phyloP scores from a whole-genome alignment of 2,113 vertebrate species.

The Tylochromis polylepis region DNA sequence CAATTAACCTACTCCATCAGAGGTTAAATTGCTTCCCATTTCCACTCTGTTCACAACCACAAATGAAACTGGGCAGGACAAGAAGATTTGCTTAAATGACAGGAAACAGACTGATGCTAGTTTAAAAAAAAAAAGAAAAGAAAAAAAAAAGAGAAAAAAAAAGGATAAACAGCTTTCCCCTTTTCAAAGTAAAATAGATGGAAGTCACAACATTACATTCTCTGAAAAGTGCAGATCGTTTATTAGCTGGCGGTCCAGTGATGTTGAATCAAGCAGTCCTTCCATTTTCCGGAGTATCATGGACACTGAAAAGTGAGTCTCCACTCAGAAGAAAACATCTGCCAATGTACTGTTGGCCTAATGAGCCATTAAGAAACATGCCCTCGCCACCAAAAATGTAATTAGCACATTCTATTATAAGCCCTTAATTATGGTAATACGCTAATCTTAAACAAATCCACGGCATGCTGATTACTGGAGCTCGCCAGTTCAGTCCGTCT shows the following conservation, averaged over 20 bases:
- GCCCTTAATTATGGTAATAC: slow-evolving; percentile 79
- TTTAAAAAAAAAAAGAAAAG: slow-evolving; percentile 9
- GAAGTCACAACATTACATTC: slow-evolving; percentile 35
- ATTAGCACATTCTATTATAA: slow-evolving; percentile 81
- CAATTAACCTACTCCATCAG: slow-evolving; percentile 70
- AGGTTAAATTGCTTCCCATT: slow-evolving; percentile 72
- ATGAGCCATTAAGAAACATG: slow-evolving; percentile 79
- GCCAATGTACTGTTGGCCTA: slow-evolving; percentile 73
- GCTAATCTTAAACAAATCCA: slow-evolving; percentile 78
- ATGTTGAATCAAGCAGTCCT: slow-evolving; percentile 8
- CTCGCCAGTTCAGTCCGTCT: slow-evolving; percentile 64
- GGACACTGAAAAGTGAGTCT: slow-evolving; percentile 54
- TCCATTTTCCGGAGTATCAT: slow-evolving; percentile 38
- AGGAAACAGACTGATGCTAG: slow-evolving; percentile 64
- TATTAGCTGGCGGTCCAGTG: slow-evolving; percentile 17
- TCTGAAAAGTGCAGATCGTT: slow-evolving; percentile 22
- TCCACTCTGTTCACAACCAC: slow-evolving; percentile 68
- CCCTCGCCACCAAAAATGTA: slow-evolving; percentile 78
- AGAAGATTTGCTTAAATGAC: slow-evolving; percentile 61
- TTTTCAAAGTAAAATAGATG: slow-evolving; percentile 23
- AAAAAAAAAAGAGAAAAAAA: background rate
- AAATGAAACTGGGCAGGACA: slow-evolving; percentile 57
- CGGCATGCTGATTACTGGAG: slow-evolving; percentile 71
- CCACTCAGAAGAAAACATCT: slow-evolving; percentile 71
- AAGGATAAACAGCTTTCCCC: slow-evolving; percentile 51